Evolutionary conservation across 2,888 invertebrate genomes (phyloP).

Genomic region (Drosophila kuntzei): DNA sequence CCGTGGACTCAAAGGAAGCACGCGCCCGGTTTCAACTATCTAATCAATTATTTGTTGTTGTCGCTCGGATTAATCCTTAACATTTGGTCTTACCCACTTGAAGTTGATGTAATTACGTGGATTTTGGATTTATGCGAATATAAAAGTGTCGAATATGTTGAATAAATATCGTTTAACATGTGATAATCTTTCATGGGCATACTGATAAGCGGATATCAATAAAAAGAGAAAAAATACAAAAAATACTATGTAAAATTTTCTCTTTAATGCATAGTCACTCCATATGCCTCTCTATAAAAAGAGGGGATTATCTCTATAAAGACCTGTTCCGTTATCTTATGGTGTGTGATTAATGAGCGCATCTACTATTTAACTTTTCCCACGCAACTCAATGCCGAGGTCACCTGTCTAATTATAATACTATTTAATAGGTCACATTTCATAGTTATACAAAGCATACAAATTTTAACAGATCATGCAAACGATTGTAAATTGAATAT

Average conservation of each 20-base stretch:
- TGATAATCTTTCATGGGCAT: slow-evolving; percentile 20
- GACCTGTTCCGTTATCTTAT: slow-evolving; percentile 12
- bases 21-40: slow-evolving; percentile 43
- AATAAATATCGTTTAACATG: slow-evolving; percentile 9
- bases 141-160: slow-evolving; percentile 33
- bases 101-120: slow-evolving; percentile 46
- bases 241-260: neutral
- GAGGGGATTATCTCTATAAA: neutral
- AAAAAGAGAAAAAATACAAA: slow-evolving; percentile 1
- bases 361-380: slow-evolving; percentile 30
- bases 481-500: slow-evolving; percentile 5
- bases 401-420: neutral
- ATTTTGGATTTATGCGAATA: slow-evolving; percentile 42
- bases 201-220: slow-evolving; percentile 23
- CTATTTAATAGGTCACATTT: slow-evolving; percentile 29
- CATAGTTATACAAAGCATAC: slow-evolving; percentile 6
- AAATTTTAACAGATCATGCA: slow-evolving; percentile 14
- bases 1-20: slow-evolving; percentile 29
- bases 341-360: slow-evolving; percentile 32
- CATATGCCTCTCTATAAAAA: neutral
- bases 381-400: slow-evolving; percentile 41
- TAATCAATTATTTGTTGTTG: slow-evolving; percentile 30
- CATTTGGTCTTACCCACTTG: slow-evolving; percentile 31
- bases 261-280: neutral
- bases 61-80: slow-evolving; percentile 31